Base-by-base conservation (phyloP, 1,140 invertebrate species). In the Atopsyche davidsoni region DNA sequence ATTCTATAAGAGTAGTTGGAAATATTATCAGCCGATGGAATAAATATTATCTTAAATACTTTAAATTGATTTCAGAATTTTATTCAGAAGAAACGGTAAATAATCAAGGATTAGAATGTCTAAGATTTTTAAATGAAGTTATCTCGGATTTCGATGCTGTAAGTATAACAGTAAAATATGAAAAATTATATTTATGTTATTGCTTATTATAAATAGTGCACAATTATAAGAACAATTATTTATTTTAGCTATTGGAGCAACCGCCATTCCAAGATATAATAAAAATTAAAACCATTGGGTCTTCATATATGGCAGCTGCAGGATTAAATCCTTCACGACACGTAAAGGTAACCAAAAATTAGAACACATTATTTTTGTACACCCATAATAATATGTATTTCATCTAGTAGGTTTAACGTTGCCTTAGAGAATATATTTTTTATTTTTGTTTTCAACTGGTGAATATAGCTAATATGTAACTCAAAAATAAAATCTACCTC, bases 221-320 rank as follows among this genome's bases (percentile, higher is more conserved):
- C 31, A 32, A 35, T 34, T 9, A 36, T 41, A 45, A 51, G 19
- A 28, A 41, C 11, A 39, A 28, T 22, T 4, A 39, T 54, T 34
- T 56, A 50, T 77, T 79, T 31, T 67, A 94, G 90, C 72, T 95
- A 46, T 64, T 96, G 48, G 90, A 93, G 62, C 76, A 87, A 46
- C 76, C 82, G 0, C 83, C 89, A 63, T 93, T 90, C 65, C 83
- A 86, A 64, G 85, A 89, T 61, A 92, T 96, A 24, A 94, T 92
- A 43, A 98, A 98, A 78, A 98, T 98, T 39, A 98, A 98, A 73
- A 98, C 95, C 10, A 97, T 98, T 59, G 90, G 93, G 19, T 94
- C 92, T 1, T 96, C 93, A 0, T 98, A 97, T 64, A 98, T 98
- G 95, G 93, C 92, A 31, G 93, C 94, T 0, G 92, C 91, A 57